A percentile compares a stretch with the other conserved stretches of the same genome.
Conservation (phyloP, 2,888 invertebrate genomes). For the Melinaea menophilus region DNA sequence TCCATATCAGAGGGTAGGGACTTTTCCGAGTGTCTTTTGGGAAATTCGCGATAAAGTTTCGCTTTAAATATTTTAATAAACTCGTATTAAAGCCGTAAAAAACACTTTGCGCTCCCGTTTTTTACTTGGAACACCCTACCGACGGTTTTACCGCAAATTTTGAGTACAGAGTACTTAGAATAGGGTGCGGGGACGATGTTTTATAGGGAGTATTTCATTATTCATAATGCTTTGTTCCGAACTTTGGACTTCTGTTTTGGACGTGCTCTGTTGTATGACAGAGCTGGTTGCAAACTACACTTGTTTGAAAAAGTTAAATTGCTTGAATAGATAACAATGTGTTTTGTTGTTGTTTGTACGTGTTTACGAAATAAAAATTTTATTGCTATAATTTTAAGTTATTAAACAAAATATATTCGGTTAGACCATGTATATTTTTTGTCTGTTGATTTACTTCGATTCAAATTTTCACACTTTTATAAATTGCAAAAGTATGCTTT, state of each 20-base stretch:
- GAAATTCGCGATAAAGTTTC: conserved; percentile 72
- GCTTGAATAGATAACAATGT: conserved; percentile 10
- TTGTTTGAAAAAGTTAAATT: conserved; percentile 14
- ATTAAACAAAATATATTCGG: too few relatives aligned
- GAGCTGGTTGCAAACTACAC: conserved; percentile 26
- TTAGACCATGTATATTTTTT: too few relatives aligned
- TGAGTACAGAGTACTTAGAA: conserved; percentile 36
- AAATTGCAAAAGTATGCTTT: too few relatives aligned
- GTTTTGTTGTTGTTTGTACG: conserved; percentile 6
- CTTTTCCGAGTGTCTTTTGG: conserved; percentile 68
- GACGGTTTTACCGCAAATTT: conserved; percentile 45
- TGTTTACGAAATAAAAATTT: conserved; percentile 12
- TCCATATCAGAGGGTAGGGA: conserved; percentile 54
- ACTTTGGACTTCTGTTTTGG: conserved; percentile 56
- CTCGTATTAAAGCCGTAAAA: conserved; percentile 75
- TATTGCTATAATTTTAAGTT: neutral
- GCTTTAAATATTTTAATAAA: conserved; percentile 78
- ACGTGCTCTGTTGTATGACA: conserved; percentile 62
- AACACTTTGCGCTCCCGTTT: conserved; percentile 72
- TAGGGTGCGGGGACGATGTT: conserved; percentile 40
- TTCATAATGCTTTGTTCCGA: conserved; percentile 72
- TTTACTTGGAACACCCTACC: conserved; percentile 58
- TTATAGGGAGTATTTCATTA: conserved; percentile 69
- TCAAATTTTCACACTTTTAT: too few relatives aligned
- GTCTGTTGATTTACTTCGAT: too few relatives aligned